Conservation (phyloP, 2,888 invertebrate genomes). For the Drosophila macrospina region DNA sequence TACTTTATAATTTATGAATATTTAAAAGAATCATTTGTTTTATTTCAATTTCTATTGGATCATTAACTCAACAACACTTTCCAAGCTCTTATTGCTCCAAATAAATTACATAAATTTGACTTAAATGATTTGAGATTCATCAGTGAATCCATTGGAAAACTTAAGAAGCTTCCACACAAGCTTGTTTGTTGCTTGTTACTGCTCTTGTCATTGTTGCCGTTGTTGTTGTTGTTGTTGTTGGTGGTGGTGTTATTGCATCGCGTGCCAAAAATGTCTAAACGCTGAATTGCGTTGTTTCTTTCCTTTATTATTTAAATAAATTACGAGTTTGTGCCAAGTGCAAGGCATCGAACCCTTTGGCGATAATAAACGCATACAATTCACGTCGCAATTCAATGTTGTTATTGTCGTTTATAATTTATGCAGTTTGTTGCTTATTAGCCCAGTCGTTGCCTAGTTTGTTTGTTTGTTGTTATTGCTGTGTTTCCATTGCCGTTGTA, state of each 20-base stretch:
- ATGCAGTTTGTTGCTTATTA: slow-evolving; percentile 54
- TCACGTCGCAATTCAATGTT: slow-evolving; percentile 20
- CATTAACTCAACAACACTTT: not conserved
- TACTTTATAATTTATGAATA: not conserved
- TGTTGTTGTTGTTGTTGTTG: slow-evolving; percentile 21
- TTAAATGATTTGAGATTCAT: not conserved
- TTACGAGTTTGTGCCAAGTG: slow-evolving; percentile 41
- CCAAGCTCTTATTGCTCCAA: no score
- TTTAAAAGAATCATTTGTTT: not conserved
- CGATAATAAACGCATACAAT: slow-evolving; percentile 26
- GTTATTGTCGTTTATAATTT: slow-evolving; percentile 53
- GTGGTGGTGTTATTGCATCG: slow-evolving; percentile 35
- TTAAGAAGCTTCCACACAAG: not conserved
- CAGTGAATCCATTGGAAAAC: not conserved
- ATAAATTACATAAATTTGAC: no score
- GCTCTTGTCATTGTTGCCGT: slow-evolving; percentile 16
- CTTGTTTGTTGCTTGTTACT: slow-evolving; percentile 1
- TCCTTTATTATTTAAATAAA: slow-evolving; percentile 41
- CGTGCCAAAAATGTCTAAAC: slow-evolving; percentile 39
- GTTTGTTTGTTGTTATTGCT: slow-evolving; percentile 33
- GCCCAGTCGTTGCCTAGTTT: slow-evolving; percentile 37
- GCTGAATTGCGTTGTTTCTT: slow-evolving; percentile 1
- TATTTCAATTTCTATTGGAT: not conserved
- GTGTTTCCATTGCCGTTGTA: slow-evolving; percentile 31
- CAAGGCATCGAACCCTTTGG: slow-evolving; percentile 47